These are phyloP conservation scores for Craterocephalus amniculus DNA, from an alignment of 2,797 vertebrate genomes.

Conservation along the genomic window DNA sequence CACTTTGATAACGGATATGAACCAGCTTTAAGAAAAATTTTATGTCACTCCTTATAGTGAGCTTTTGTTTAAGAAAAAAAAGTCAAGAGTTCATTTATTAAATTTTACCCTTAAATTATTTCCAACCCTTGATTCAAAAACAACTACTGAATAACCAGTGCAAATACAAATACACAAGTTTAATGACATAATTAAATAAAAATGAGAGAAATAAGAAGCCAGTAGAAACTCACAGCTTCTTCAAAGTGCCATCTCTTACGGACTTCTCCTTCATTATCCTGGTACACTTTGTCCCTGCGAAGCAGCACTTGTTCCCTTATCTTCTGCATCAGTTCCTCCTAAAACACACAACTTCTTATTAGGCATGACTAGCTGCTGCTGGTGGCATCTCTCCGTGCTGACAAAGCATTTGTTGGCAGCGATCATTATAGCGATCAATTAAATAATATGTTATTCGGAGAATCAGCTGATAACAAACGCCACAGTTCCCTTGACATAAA, in stretches of 20 bases:
- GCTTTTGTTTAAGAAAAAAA: background rate
- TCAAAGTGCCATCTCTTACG: conserved; percentile 87
- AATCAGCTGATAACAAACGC: background rate
- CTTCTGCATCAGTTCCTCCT: conserved; percentile 85
- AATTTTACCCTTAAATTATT: no score
- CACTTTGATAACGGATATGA: background rate
- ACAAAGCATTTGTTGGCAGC: background rate
- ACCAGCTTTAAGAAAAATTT: background rate
- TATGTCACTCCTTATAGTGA: background rate
- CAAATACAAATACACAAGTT: background rate
- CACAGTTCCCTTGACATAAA: background rate
- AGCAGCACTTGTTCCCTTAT: conserved; percentile 82
- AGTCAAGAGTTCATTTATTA: background rate
- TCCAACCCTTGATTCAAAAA: background rate
- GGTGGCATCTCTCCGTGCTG: background rate
- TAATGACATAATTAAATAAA: no score
- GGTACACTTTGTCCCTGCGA: conserved; percentile 81
- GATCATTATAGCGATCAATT: no score
- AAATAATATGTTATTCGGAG: no score
- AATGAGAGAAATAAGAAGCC: background rate
- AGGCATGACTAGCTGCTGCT: background rate
- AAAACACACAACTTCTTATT: conserved; percentile 9
- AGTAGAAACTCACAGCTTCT: conserved; percentile 79
- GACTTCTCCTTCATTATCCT: conserved; percentile 85
- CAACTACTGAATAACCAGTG: background rate